Percentiles rank a stretch among this genome's conserved stretches.
Evolutionary conservation across 2,797 vertebrate genomes (phyloP).

Genomic region (Anabas testudineus): DNA sequence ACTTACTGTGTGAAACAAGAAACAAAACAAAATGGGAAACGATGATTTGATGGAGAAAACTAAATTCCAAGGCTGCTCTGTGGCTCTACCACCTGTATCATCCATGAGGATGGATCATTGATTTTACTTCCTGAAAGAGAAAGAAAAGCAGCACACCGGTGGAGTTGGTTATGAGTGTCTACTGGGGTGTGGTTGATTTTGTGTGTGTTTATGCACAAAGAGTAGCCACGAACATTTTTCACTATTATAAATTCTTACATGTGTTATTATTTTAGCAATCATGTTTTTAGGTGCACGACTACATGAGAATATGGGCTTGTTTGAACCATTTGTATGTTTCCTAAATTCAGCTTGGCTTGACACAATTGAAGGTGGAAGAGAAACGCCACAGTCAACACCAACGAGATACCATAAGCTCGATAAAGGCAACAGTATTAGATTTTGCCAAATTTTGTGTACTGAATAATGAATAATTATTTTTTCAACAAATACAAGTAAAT

Average conservation of each 20-base stretch:
- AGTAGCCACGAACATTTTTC: not conserved
- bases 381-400: no score
- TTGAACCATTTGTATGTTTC: no score
- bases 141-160: not conserved
- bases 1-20: not conserved
- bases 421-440: not conserved
- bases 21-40: slow-evolving; percentile 41
- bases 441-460: no score
- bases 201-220: slow-evolving; percentile 11
- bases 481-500: no score
- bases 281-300: not conserved
- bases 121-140: slow-evolving; percentile 40
- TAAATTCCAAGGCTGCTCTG: slow-evolving; percentile 58
- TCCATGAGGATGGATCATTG: slow-evolving; percentile 34
- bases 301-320: not conserved
- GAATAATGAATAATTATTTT: no score
- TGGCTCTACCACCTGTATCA: slow-evolving; percentile 28
- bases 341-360: not conserved
- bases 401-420: not conserved
- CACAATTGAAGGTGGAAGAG: no score
- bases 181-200: not conserved
- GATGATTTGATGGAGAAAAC: slow-evolving; percentile 36
- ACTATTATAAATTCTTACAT: not conserved
- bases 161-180: not conserved
- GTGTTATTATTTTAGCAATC: not conserved